phyloP scores from a whole-genome alignment of 2,797 vertebrate species.

The Phoxinus dragarum region DNA sequence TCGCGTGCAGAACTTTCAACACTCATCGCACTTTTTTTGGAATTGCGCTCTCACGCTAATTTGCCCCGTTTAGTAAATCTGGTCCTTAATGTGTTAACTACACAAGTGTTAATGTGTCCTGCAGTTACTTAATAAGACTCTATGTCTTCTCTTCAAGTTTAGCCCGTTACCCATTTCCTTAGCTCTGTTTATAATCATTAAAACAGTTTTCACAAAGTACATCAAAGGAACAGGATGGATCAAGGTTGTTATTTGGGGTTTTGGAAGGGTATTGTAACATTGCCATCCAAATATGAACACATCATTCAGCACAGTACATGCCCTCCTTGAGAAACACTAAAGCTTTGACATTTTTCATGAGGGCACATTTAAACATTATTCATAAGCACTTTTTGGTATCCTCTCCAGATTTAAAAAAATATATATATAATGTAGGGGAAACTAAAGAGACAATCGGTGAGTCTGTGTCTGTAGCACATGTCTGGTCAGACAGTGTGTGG shows the following conservation, averaged over 20 bases:
- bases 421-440: slow-evolving; percentile 2
- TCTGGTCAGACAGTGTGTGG: slow-evolving; percentile 56
- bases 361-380: not conserved
- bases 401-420: not conserved
- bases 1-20: too few species aligned
- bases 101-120: not conserved
- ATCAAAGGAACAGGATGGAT: not conserved
- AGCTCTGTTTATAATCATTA: slow-evolving; percentile 23
- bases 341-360: not conserved
- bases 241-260: slow-evolving; percentile 6
- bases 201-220: slow-evolving; percentile 1
- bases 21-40: too few species aligned
- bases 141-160: not conserved
- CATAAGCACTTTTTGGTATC: not conserved
- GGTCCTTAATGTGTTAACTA: not conserved
- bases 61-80: too few species aligned
- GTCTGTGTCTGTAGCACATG: slow-evolving; percentile 46
- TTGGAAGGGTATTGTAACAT: slow-evolving; percentile 3
- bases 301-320: slow-evolving; percentile 20
- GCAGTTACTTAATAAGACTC: not conserved
- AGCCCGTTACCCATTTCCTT: slow-evolving; percentile 2
- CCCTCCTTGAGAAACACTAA: not conserved
- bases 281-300: slow-evolving; percentile 22
- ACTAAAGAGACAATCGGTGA: slow-evolving; percentile 37
- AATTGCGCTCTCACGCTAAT: too few species aligned